phyloP scores from a whole-genome alignment of 2,113 vertebrate genomes.

The Nannospalax galili region DNA sequence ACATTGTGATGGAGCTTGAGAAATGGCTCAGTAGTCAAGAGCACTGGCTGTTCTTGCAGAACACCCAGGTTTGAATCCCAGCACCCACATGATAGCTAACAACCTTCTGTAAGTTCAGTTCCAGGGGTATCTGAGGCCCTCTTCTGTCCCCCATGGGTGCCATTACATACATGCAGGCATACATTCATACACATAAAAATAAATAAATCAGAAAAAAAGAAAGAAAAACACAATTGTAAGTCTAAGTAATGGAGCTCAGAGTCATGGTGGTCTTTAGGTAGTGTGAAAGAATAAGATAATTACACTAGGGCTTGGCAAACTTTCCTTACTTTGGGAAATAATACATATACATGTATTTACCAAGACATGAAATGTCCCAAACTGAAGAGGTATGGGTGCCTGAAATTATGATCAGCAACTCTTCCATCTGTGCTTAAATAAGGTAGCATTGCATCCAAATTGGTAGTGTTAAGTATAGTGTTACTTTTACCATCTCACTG shows the following conservation, averaged over 20 bases:
- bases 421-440: background rate
- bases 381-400: background rate
- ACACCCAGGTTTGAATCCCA: too few relatives aligned
- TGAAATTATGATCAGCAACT: background rate
- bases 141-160: too few relatives aligned
- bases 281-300: background rate
- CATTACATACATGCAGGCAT: too few relatives aligned
- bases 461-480: background rate
- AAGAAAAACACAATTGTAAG: background rate
- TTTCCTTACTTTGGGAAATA: background rate
- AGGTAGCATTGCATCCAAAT: fast-evolving
- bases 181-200: too few relatives aligned
- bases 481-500: background rate
- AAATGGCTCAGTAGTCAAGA: too few relatives aligned
- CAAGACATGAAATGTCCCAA: background rate
- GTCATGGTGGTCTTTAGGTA: background rate
- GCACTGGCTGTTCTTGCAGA: too few relatives aligned
- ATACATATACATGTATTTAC: background rate
- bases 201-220: too few relatives aligned
- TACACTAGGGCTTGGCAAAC: background rate
- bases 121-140: too few relatives aligned
- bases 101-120: too few relatives aligned
- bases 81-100: too few relatives aligned
- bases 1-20: too few relatives aligned
- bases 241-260: background rate